Evolutionary conservation across 2,888 invertebrate genomes (phyloP).

Genomic region (Euspilapteryx auroguttella): DNA sequence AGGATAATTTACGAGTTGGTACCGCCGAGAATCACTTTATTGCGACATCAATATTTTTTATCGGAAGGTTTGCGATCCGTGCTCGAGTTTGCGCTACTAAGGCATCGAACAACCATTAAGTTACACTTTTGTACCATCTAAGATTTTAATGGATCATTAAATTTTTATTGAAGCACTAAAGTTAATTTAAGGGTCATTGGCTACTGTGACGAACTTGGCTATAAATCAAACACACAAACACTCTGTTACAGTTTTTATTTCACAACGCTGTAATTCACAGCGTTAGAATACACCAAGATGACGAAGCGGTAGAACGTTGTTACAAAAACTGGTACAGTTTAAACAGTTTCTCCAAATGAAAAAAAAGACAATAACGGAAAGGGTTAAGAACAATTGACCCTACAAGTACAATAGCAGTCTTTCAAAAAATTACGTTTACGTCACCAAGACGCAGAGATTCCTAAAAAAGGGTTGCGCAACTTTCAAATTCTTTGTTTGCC

Average conservation of each 20-base stretch:
- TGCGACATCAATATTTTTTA: conserved; percentile 1
- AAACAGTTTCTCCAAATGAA: conserved; percentile 26
- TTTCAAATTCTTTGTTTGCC: conserved; percentile 53
- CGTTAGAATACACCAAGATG: no score
- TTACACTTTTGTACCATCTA: conserved; percentile 56
- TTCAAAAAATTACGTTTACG: conserved; percentile 34
- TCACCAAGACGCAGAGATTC: conserved; percentile 36
- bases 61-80: conserved; percentile 16
- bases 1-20: no score
- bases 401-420: conserved; percentile 28
- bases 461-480: conserved; percentile 57
- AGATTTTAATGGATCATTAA: conserved; percentile 56
- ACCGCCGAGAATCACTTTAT: no score
- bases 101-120: conserved; percentile 41
- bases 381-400: conserved; percentile 44
- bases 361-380: conserved; percentile 36
- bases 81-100: conserved; percentile 30
- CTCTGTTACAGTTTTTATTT: not conserved
- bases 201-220: conserved; percentile 41
- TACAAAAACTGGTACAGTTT: conserved; percentile 22
- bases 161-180: conserved; percentile 50
- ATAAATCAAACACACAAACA: conserved; percentile 25
- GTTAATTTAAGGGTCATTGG: conserved; percentile 53
- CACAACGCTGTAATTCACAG: no score
- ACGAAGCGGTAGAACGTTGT: no score